Evolutionary conservation across 2,113 vertebrate species (phyloP).

Genomic region (Nibea albiflora): DNA sequence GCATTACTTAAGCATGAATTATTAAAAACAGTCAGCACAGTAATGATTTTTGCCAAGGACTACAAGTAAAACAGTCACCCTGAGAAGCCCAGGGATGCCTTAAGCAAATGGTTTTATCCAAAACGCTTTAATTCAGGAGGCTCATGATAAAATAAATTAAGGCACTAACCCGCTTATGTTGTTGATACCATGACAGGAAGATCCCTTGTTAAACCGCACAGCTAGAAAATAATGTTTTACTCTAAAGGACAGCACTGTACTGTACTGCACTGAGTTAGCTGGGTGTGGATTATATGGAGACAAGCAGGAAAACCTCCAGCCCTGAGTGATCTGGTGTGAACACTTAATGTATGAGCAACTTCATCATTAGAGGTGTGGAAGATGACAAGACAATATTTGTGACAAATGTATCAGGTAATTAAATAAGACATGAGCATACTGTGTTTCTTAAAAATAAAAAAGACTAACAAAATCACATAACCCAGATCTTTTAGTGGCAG

Average conservation of each 20-base stretch:
- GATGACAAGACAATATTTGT: neutral
- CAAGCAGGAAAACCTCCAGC: neutral
- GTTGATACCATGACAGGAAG: neutral
- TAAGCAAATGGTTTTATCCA: constrained; percentile 17
- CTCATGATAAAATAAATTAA: constrained; percentile 2
- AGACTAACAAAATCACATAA: neutral
- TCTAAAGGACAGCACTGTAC: neutral
- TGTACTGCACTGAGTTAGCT: too few species aligned
- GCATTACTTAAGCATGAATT: constrained; percentile 19
- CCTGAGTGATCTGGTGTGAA: neutral
- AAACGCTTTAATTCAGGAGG: constrained; percentile 22
- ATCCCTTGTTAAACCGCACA: constrained; percentile 6
- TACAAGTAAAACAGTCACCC: constrained; percentile 7
- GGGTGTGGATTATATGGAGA: neutral
- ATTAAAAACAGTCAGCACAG: constrained; percentile 17
- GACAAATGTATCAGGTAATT: neutral
- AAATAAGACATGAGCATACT: neutral
- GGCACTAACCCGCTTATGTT: neutral
- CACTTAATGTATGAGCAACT: neutral
- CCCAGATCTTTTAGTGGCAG: too few species aligned
- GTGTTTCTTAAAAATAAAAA: neutral
- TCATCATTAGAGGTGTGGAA: too few species aligned
- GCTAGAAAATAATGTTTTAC: neutral
- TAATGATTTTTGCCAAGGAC: constrained; percentile 6
- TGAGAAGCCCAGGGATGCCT: constrained; percentile 13